Conservation (phyloP, 2,888 invertebrate species). For the Caradrina kadenii region DNA sequence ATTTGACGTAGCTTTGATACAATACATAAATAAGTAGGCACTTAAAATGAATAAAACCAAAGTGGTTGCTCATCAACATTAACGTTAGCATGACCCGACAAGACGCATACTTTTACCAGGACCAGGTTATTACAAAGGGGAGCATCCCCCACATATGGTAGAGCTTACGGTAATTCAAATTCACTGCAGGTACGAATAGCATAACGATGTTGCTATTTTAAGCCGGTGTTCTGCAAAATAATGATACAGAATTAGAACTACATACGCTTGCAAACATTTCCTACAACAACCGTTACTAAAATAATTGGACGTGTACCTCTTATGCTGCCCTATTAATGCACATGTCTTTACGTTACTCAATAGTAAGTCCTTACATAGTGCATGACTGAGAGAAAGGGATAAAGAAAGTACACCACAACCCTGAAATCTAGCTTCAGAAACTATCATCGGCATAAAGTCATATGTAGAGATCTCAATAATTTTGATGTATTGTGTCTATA, state of each 20-base stretch:
- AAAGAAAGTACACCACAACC: too few relatives aligned
- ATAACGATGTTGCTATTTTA: slow-evolving; percentile 23
- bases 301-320: neutral
- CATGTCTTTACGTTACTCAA: too few relatives aligned
- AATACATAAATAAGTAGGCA: neutral
- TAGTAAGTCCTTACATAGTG: too few relatives aligned
- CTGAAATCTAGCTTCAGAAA: too few relatives aligned
- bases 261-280: slow-evolving; percentile 5
- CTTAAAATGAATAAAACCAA: neutral
- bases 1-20: neutral
- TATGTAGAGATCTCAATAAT: neutral
- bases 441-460: too few relatives aligned
- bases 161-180: slow-evolving; percentile 29
- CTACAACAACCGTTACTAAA: neutral
- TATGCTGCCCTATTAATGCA: too few relatives aligned
- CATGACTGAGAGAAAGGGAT: too few relatives aligned
- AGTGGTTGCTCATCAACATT: neutral
- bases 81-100: neutral
- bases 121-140: neutral
- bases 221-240: slow-evolving; percentile 4
- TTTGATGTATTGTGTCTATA: neutral
- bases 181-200: slow-evolving; percentile 23
- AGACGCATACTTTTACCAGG: neutral
- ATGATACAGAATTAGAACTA: neutral
- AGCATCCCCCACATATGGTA: neutral